Evolutionary conservation across 2,888 invertebrate species (phyloP).

Genomic region (Drosophila tanythrix): DNA sequence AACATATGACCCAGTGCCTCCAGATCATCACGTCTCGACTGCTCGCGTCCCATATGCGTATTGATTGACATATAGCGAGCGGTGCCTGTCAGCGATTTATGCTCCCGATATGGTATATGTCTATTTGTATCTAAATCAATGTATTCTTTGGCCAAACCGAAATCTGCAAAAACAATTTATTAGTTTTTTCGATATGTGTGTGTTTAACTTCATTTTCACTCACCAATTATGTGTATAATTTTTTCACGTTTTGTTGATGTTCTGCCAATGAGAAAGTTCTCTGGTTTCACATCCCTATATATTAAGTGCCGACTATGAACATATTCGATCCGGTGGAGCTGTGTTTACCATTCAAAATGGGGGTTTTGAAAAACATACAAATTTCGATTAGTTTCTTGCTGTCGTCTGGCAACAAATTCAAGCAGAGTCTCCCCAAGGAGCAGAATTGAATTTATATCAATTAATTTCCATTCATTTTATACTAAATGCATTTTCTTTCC

Average conservation of each 20-base stretch:
- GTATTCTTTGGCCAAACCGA: conserved; percentile 99
- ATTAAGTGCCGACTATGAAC: conserved; percentile 99
- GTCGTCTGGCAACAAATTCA: neutral
- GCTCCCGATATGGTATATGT: conserved; percentile 99
- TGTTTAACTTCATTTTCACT: conserved; percentile 71
- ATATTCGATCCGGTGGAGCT: conserved; percentile 99
- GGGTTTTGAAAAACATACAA: conserved; percentile 1
- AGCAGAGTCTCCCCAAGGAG: conserved; percentile 31
- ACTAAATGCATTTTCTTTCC: neutral
- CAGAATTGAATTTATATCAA: neutral
- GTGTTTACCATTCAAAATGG: conserved; percentile 59
- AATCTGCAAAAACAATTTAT: conserved; percentile 89
- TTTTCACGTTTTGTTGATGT: conserved; percentile 98
- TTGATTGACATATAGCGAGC: conserved; percentile 99
- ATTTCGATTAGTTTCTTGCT: conserved; percentile 31
- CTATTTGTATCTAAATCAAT: conserved; percentile 99
- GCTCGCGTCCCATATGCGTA: conserved; percentile 99
- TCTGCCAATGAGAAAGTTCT: conserved; percentile 99
- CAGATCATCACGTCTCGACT: conserved; percentile 99
- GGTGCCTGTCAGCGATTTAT: conserved; percentile 99
- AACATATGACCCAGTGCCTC: conserved; percentile 99
- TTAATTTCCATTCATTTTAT: neutral
- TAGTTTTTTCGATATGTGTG: neutral
- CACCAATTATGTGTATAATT: conserved; percentile 99
- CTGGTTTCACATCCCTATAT: conserved; percentile 99